These are phyloP conservation scores for Tonatia bakeri DNA, from an alignment of 2,113 vertebrate genomes.

Conservation along the genomic window DNA sequence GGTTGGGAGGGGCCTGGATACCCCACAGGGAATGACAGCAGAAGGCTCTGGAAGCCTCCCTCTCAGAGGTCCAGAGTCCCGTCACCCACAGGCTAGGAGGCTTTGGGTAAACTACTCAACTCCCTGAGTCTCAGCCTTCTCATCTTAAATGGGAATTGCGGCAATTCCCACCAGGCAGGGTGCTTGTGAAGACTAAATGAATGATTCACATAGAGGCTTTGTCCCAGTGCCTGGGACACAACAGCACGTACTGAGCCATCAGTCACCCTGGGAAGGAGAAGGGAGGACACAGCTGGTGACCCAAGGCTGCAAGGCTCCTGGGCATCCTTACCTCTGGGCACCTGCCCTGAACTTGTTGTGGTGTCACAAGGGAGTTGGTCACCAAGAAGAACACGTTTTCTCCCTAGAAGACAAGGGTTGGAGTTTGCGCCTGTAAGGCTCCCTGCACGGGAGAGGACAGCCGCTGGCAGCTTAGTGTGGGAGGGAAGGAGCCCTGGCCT, in stretches of 20 bases:
- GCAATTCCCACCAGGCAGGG: not conserved
- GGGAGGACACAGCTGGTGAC: not conserved
- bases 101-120: not conserved
- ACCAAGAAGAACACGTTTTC: conserved; percentile 81
- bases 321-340: conserved; percentile 80
- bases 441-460: not conserved
- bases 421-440: not conserved
- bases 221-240: not conserved
- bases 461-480: not conserved
- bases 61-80: not conserved
- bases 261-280: not conserved
- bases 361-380: conserved; percentile 79
- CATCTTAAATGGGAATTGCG: not conserved
- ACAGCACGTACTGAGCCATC: not conserved
- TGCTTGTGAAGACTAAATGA: not conserved
- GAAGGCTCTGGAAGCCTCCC: not conserved
- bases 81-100: not conserved
- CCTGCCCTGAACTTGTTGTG: conserved; percentile 76
- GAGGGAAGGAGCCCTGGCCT: not conserved
- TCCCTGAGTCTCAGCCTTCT: not conserved
- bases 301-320: not conserved
- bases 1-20: not conserved
- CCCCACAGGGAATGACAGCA: not conserved
- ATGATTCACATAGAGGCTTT: not conserved
- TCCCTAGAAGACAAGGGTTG: conserved; percentile 72